Conservation (phyloP, 1,140 invertebrate genomes). For the Ceratina japonica region DNA sequence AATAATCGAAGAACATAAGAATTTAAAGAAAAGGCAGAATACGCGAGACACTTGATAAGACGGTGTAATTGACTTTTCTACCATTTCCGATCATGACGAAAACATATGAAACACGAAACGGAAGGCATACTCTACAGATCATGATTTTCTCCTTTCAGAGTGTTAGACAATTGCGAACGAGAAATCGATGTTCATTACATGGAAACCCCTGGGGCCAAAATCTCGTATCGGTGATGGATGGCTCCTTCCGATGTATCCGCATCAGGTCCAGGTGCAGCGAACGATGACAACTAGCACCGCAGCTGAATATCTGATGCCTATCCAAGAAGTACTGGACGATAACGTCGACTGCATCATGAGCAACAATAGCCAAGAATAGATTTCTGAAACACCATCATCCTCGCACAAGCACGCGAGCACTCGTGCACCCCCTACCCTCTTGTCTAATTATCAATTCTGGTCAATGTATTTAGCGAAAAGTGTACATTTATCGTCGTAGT, state of each 20-base stretch:
- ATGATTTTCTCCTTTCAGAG: too few species aligned
- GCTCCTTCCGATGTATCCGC: slow-evolving; percentile 67
- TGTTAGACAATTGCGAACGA: too few species aligned
- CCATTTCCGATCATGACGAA: too few species aligned
- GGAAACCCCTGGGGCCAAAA: slow-evolving; percentile 53
- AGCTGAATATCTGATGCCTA: too few species aligned
- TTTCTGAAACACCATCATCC: slow-evolving; percentile 67
- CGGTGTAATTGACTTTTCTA: too few species aligned
- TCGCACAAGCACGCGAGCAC: slow-evolving; percentile 55
- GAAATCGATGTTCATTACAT: neutral
- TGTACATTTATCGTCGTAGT: neutral
- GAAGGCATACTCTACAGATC: too few species aligned
- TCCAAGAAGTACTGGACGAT: slow-evolving; percentile 75
- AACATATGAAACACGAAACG: too few species aligned
- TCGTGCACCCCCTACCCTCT: slow-evolving; percentile 1
- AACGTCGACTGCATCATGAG: slow-evolving; percentile 75
- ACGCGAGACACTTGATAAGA: too few species aligned
- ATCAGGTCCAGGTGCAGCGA: slow-evolving; percentile 71
- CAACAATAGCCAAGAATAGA: slow-evolving; percentile 70
- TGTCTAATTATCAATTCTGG: neutral
- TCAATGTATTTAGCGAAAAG: neutral
- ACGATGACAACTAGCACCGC: slow-evolving; percentile 34
- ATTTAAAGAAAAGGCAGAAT: too few species aligned
- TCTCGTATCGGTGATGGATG: slow-evolving; percentile 61
- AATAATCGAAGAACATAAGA: too few species aligned